Base-by-base conservation (phyloP, 2,888 invertebrate species). In the Melinaea marsaeus region DNA sequence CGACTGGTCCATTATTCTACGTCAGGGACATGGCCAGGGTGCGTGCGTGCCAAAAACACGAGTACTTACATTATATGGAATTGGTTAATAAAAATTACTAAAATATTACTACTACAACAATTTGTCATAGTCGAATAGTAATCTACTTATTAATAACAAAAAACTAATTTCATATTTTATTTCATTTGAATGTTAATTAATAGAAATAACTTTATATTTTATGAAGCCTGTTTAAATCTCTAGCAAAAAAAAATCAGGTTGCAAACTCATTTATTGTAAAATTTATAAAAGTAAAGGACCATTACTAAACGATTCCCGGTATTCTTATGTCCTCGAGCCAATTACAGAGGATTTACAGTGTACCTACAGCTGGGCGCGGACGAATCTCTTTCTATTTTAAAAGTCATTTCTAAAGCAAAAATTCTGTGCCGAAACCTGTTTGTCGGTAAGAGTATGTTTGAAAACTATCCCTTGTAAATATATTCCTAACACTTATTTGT, bases 1-100 rank as follows among this genome's bases (percentile, higher is more conserved):
- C 82, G 84, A 79, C 75, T 78, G 83, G 82, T 86, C 88, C 89
- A 89, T 89, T 89, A 88, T 87, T 90, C 86, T 85, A 83, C 79
- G 89, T 90, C 89, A 88, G 76, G 81, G 83, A 81, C 87, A 88
- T 81, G 80, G 83, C 76, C 79, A 72, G 86, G 86, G 85, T 86
- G 88, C 85, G 86, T 84, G 82, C 77, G 78, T 78, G 72, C 79
- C 79, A 79, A 81, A 87, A 76, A 84, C 74, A 72, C 70, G 72
- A 72, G 66, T 67, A 65, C 65, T 59, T 65, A 58, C 42, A 51
- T 37, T 48, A 62, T 58, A 45, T 57, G 48, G 54, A 62, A 51
- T 51, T 51, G 22, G 51, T 51, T 32, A 32, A 51, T 51, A 51
- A 32, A 11, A 32, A 9, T 32, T 32, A 51, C 9, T 32, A 9